Conservation (phyloP, 1,140 invertebrate species). For the Aleiodes sp. region DNA sequence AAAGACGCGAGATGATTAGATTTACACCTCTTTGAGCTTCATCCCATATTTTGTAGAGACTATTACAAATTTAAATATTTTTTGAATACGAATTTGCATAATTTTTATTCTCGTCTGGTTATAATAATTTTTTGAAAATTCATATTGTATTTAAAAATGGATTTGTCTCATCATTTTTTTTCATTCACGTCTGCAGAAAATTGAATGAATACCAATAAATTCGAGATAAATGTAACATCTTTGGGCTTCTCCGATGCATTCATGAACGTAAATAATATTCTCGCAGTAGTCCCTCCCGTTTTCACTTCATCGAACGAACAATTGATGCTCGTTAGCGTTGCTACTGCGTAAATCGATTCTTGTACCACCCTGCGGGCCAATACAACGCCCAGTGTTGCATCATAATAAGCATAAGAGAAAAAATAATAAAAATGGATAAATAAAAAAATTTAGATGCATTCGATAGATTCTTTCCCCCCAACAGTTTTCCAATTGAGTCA, state of each 20-base stretch:
- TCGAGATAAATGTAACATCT: background rate
- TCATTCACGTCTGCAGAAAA: too few relatives aligned
- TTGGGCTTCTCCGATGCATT: background rate
- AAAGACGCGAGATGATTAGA: too few relatives aligned
- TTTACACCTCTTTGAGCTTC: too few relatives aligned
- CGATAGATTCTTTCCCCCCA: background rate
- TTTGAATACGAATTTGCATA: too few relatives aligned
- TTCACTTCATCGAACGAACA: constrained; percentile 22
- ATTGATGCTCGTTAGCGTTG: constrained; percentile 27
- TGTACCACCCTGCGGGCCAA: background rate
- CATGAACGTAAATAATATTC: constrained; percentile 15
- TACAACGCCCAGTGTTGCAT: background rate
- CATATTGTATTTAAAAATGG: too few relatives aligned
- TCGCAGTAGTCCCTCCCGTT: background rate
- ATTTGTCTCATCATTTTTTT: too few relatives aligned
- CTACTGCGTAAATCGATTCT: constrained; percentile 28
- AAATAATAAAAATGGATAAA: background rate
- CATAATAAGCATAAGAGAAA: background rate
- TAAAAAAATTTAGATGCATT: background rate
- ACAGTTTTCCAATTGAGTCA: too few relatives aligned
- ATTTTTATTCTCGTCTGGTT: too few relatives aligned
- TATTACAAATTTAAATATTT: too few relatives aligned
- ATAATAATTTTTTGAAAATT: too few relatives aligned
- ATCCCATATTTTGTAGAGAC: too few relatives aligned
- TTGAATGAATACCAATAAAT: background rate